Evolutionary conservation across 2,113 vertebrate genomes (phyloP), one percentile per base, ranked within the genome.

Genomic region (Melanostigma gelatinosum): DNA sequence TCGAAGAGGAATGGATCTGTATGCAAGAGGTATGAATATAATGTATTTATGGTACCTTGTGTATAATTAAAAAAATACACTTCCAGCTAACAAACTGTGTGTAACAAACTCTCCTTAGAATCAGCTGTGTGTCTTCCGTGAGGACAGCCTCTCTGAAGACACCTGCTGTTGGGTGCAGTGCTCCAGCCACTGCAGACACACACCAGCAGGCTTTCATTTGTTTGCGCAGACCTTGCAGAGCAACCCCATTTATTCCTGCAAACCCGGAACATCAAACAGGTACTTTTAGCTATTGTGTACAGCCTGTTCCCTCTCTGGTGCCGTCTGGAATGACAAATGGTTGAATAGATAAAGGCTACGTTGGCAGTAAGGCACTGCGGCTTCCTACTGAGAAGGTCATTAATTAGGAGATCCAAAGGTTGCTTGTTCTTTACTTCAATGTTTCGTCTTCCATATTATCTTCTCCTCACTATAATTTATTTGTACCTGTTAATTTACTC

Each of bases 181-280:
- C 72, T 92, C 78, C 82, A 81, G 85, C 86, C 85, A 50, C 77
- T 81, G 80, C 86, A 87, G 80, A 69, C 48, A 76, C 75, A 82
- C 77, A 80, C 79, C 74, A 61, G 86, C 80, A 72, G 83, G 72
- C 84, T 80, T 87, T 84, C 72, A 58, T 90, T 89, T 94, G 89
- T 94, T 94, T 93, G 87, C 82, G 75, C 83, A 87, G 82, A 80
- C 42, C 82, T 82, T 86, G 77, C 81, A 87, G 85, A 75, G 81
- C 75, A 82, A 92, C 77, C 84, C 87, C 87, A 89, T 92, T 94
- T 90, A 92, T 91, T 89, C 82, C 76, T 85, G 85, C 88, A 91
- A 85, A 88, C 83, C 83, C 86, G 83, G 84, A 89, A 90, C 89
- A 92, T 92, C 88, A 92, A 93, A 94, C 86, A 81, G 78, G 88